Base-by-base conservation (phyloP, 2,113 vertebrate genomes). In the Pelobates fuscus region DNA sequence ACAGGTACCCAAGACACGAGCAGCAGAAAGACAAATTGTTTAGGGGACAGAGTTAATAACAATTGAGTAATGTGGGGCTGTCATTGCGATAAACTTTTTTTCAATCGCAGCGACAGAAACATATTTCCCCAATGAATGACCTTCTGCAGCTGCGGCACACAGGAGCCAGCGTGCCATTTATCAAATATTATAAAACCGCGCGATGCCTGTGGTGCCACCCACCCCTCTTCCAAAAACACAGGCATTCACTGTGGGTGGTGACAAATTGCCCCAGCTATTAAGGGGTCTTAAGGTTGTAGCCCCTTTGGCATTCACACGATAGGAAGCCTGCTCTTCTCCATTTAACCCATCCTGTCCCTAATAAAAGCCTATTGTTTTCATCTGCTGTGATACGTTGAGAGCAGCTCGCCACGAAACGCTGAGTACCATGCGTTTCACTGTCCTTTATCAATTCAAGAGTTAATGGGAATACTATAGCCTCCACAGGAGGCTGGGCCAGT, bases 91-190 rank as follows among this genome's bases (percentile, higher is more conserved):
- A 90, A 92, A 92, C 89, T 90, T 92, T 89, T n/a, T 86, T 90
- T 87, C 90, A 86, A 91, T 91, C 83, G 87, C 54, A 64, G 84
- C 85, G 91, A 91, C 89, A 87, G 85, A 72, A 90, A 92, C 85
- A 92, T 88, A 94, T 93, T 94, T 93, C 92, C 92, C 92, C 90
- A 89, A 92, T 92, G 92, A 91, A 85, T 88, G 91, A 88, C 91
- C 88, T 89, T 83, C 32, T 55, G 82, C 89, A 90, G 90, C 88
- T 87, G 86, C 81, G 12, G 41, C 67, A 60, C 65, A 59, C 70
- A 25, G 5, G 78, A 81, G 80, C 76, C 72, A 1, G 41, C 71
- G 21, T 0, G 79, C 87, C 83, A 92, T 92, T 90, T 83, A 92
- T 92, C 91, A 92, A 87, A 81, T 81, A 86, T 85, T 82, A 89